Evolutionary conservation across 2,888 invertebrate genomes (phyloP).

Genomic region (Hofmannophila pseudospretella): DNA sequence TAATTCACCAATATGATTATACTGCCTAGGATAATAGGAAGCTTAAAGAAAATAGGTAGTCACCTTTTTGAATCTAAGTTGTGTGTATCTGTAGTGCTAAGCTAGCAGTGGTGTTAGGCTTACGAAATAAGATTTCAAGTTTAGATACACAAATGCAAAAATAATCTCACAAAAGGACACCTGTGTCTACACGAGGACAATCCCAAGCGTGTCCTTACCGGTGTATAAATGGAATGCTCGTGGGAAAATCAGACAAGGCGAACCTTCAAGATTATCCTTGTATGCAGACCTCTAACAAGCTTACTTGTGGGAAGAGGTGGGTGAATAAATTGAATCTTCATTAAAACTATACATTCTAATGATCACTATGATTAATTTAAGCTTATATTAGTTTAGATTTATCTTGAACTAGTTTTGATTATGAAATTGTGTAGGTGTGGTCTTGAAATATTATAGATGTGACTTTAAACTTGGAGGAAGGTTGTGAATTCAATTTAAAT

Average conservation of each 20-base stretch:
- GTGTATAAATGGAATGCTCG: background rate
- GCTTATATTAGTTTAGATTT: background rate
- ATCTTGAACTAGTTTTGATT: slow-evolving; percentile 2
- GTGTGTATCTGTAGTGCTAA: too few relatives aligned
- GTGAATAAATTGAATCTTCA: slow-evolving; percentile 1
- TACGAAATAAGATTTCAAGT: too few relatives aligned
- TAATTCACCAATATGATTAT: too few relatives aligned
- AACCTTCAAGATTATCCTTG: background rate
- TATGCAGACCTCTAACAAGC: background rate
- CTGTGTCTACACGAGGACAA: background rate
- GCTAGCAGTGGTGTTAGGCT: too few relatives aligned
- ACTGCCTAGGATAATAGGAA: too few relatives aligned
- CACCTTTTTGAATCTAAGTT: too few relatives aligned
- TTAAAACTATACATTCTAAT: background rate
- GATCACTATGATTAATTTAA: background rate
- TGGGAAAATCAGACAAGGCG: background rate
- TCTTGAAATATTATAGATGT: background rate
- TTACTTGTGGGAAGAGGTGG: background rate
- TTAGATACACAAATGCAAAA: too few relatives aligned
- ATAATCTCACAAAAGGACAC: background rate
- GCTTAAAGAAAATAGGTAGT: too few relatives aligned
- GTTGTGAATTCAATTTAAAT: too few relatives aligned
- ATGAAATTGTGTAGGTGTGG: slow-evolving; percentile 1
- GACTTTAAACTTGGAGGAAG: too few relatives aligned
- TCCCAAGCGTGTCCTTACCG: background rate